Conservation (phyloP, 2,797 vertebrate species). For the Aselliscus stoliczkanus region DNA sequence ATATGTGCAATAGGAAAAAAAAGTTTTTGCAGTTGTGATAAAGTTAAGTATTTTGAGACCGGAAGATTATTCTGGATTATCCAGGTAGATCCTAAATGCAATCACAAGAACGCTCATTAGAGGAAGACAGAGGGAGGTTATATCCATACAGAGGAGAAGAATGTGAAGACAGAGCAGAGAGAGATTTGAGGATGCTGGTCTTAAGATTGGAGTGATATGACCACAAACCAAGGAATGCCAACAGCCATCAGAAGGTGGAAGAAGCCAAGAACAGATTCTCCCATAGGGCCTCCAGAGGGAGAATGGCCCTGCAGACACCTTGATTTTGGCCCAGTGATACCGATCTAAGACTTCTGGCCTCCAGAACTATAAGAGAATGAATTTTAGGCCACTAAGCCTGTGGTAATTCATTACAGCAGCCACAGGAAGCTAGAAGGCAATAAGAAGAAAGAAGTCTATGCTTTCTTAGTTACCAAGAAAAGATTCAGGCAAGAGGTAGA, state of each 20-base stretch:
- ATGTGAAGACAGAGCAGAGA: not conserved
- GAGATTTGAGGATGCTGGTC: not conserved
- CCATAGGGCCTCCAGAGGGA: not conserved
- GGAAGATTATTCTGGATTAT: not conserved
- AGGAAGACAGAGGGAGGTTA: not conserved
- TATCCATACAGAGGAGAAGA: not conserved
- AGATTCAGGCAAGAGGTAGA: not conserved
- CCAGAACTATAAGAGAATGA: not conserved
- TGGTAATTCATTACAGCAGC: not conserved
- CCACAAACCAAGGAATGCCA: not conserved
- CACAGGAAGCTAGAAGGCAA: not conserved
- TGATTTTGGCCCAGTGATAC: not conserved
- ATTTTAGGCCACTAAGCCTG: not conserved
- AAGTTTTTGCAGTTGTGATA: not conserved
- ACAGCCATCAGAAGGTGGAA: not conserved
- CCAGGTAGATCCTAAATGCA: not conserved
- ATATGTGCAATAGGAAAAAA: not conserved
- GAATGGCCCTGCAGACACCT: too few relatives aligned
- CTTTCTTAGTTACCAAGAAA: not conserved
- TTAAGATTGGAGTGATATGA: not conserved
- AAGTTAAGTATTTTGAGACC: not conserved
- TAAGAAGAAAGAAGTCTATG: not conserved
- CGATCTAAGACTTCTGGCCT: not conserved
- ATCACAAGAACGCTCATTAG: not conserved
- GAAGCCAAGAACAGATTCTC: not conserved